These are phyloP conservation scores for Ciconia nigra DNA, from an alignment of 2,797 vertebrate species.

Conservation along the genomic window DNA sequence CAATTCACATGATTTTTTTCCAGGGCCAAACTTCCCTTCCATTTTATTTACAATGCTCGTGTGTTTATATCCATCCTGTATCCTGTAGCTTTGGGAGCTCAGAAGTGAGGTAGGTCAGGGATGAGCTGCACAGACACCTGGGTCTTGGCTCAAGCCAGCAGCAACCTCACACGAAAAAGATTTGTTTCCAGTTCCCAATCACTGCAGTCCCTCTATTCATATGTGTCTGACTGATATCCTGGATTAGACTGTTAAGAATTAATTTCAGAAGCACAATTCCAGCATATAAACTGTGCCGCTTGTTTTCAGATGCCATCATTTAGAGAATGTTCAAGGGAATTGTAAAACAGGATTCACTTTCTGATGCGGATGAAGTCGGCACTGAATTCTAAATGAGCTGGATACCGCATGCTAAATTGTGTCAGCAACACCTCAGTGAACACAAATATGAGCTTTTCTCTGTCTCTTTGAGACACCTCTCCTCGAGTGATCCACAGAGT, in stretches of 20 bases:
- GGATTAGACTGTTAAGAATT: background rate
- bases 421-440: slow-evolving; percentile 59
- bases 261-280: slow-evolving; percentile 20
- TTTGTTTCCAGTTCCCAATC: background rate
- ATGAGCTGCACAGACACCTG: background rate
- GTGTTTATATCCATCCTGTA: background rate
- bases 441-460: slow-evolving; percentile 54
- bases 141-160: background rate
- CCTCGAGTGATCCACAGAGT: slow-evolving; percentile 38
- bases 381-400: slow-evolving; percentile 44
- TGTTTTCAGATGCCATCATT: slow-evolving; percentile 66
- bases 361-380: slow-evolving; percentile 36
- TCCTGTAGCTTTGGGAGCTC: background rate
- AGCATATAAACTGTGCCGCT: background rate
- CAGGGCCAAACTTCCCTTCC: background rate
- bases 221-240: background rate
- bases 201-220: background rate
- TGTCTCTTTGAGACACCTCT: slow-evolving; percentile 32
- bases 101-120: background rate
- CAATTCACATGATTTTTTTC: background rate
- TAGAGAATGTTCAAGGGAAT: slow-evolving; percentile 60
- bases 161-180: background rate
- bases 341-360: slow-evolving; percentile 61
- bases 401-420: slow-evolving; percentile 41
- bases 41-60: background rate